phyloP scores from a whole-genome alignment of 2,113 vertebrate species.

The Hemichromis elongatus region DNA sequence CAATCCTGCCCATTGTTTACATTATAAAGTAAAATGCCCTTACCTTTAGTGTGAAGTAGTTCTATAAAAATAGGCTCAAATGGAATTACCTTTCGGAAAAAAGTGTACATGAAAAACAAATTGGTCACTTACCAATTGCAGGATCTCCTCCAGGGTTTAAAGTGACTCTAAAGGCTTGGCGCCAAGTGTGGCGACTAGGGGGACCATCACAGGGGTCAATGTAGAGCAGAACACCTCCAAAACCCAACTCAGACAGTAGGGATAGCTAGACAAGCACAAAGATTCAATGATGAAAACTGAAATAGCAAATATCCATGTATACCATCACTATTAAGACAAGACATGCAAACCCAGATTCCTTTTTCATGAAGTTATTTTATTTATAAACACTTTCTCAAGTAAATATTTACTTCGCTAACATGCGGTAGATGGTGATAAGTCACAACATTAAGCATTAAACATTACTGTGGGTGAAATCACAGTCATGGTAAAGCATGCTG shows the following conservation, averaged over 20 bases:
- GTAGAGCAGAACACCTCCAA: slow-evolving; percentile 86
- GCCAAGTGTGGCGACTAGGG: slow-evolving; percentile 51
- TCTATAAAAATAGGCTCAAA: background rate
- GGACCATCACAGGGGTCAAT: slow-evolving; percentile 86
- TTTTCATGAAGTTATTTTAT: background rate
- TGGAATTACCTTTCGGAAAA: background rate
- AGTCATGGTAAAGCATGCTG: background rate
- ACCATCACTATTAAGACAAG: background rate
- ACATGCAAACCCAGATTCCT: background rate
- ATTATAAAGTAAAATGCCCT: background rate
- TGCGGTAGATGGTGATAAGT: background rate
- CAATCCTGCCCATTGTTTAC: background rate
- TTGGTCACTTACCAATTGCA: slow-evolving; percentile 75
- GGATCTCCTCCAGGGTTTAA: slow-evolving; percentile 86
- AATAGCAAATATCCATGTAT: background rate
- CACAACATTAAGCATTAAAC: background rate
- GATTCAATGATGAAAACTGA: background rate
- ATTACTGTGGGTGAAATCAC: background rate
- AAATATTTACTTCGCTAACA: background rate
- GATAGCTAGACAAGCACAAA: slow-evolving; percentile 75
- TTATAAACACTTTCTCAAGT: background rate
- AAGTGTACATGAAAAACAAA: background rate
- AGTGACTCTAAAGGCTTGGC: slow-evolving; percentile 82
- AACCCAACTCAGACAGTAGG: slow-evolving; percentile 81
- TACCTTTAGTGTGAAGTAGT: background rate